A percentile compares a stretch with the other conserved stretches of the same genome.
Evolutionary conservation across 2,888 invertebrate species (phyloP).

Genomic region (Eupithecia inturbata): DNA sequence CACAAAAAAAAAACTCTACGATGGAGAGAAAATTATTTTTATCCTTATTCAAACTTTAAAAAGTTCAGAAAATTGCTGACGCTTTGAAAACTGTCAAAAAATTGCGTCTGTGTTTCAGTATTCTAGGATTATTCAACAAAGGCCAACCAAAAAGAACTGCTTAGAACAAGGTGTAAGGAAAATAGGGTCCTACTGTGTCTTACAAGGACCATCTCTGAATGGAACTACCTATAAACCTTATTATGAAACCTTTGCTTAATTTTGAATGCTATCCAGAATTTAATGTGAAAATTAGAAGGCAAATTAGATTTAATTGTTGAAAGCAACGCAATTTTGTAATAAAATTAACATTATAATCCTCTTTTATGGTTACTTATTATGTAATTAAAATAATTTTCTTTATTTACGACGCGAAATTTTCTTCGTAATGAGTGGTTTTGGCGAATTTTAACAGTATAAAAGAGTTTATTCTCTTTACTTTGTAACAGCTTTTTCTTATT

Average conservation of each 20-base stretch:
- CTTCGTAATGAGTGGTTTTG: not conserved
- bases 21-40: too few relatives aligned
- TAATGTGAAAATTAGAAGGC: conserved; percentile 3
- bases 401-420: not conserved
- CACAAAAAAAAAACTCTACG: not conserved
- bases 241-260: not conserved
- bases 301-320: conserved; percentile 18
- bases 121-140: too few relatives aligned
- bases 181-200: too few relatives aligned
- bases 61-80: too few relatives aligned
- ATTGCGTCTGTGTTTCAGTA: too few relatives aligned
- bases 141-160: too few relatives aligned
- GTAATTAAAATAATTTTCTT: not conserved
- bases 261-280: not conserved
- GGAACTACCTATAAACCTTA: not conserved
- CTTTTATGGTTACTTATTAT: not conserved
- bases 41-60: too few relatives aligned
- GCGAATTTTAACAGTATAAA: not conserved
- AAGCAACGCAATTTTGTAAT: conserved; percentile 10
- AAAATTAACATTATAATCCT: conserved; percentile 12
- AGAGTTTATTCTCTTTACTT: not conserved
- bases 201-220: not conserved
- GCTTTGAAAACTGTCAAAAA: too few relatives aligned
- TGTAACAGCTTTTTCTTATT: not conserved
- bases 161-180: too few relatives aligned